Base-by-base conservation (phyloP, 2,113 vertebrate genomes). In the Zonotrichia leucophrys region DNA sequence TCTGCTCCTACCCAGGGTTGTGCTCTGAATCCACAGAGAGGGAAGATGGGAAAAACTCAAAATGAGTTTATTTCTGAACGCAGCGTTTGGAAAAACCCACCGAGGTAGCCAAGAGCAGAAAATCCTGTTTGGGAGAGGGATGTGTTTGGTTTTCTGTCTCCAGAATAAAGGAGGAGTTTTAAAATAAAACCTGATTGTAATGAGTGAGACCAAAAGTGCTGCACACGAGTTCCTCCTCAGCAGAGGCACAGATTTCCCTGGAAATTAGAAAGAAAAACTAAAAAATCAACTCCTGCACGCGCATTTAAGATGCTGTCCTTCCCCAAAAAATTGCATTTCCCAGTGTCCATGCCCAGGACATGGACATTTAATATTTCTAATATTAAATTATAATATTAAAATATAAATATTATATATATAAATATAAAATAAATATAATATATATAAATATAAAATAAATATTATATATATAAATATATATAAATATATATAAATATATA, bases 251-350 rank as follows among this genome's bases (percentile, higher is more conserved):
- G 33, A 66, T 67, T 81, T 55, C 73, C n/a, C 13, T 41, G 15
- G 44, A 69, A 70, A 77, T 56, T 19, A 19, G 28, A 37, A 24
- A 15, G 0, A 3, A 31, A 42, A 30, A 28, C 3, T 1, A 0
- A 8, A 28, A 27, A 19, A 4, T 0, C 13, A 4, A 9, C 5
- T 28, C 2, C 1, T 62, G 23, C 30, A 7, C 3, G 1, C 39
- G 15, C 13, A 3, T 64, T 79, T 53, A 11, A 30, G 37, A 7
- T 30, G 25, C 47, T 30, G 5, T 2, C 39, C 31, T 44, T 23
- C 49, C 75, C 35, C 7, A 18, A 5, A 42, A 52, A 44, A 3
- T 4, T 12, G 33, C 23, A 17, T 58, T 93, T 95, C 44, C 42
- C 83, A 12, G 53, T 47, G 93, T 37, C 95, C 76, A 7, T 1